Conservation (phyloP, 2,888 invertebrate genomes). For the Hypselothyrea guttata region DNA sequence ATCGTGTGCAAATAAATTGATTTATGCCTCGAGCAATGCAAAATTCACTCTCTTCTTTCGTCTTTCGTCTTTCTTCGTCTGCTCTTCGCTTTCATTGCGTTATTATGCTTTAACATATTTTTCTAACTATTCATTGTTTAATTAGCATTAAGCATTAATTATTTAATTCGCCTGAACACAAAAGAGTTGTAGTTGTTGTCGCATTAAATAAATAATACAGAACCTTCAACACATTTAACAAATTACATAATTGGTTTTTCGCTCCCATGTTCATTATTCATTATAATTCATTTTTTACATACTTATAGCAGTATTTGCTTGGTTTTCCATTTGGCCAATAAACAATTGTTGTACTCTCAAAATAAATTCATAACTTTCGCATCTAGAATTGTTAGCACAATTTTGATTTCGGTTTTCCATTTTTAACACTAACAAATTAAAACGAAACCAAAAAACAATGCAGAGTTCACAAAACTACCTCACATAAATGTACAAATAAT, state of each 20-base stretch:
- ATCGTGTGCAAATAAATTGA: constrained; percentile 62
- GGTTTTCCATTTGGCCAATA: constrained; percentile 75
- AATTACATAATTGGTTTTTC: constrained; percentile 26
- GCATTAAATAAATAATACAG: constrained; percentile 31
- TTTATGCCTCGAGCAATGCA: constrained; percentile 65
- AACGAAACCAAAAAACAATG: constrained; percentile 38
- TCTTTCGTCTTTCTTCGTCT: constrained; percentile 7
- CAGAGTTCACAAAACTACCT: neutral
- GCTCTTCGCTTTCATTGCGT: constrained; percentile 48
- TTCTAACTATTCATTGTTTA: constrained; percentile 68
- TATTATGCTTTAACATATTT: constrained; percentile 72
- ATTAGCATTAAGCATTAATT: constrained; percentile 53
- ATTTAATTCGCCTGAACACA: constrained; percentile 65
- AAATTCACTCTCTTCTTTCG: constrained; percentile 39
- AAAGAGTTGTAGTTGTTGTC: constrained; percentile 49
- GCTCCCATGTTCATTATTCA: constrained; percentile 11
- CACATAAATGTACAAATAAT: neutral
- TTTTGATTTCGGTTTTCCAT: constrained; percentile 62
- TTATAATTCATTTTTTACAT: constrained; percentile 5
- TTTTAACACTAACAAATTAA: constrained; percentile 30
- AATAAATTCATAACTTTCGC: constrained; percentile 65
- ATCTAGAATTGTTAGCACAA: constrained; percentile 61
- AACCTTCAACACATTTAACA: constrained; percentile 47
- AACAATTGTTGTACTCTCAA: constrained; percentile 59
- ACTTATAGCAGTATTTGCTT: constrained; percentile 26